Evolutionary conservation across 2,888 invertebrate genomes (phyloP), one percentile per base, ranked within the genome.

Genomic region (Lampropteryx suffumata): DNA sequence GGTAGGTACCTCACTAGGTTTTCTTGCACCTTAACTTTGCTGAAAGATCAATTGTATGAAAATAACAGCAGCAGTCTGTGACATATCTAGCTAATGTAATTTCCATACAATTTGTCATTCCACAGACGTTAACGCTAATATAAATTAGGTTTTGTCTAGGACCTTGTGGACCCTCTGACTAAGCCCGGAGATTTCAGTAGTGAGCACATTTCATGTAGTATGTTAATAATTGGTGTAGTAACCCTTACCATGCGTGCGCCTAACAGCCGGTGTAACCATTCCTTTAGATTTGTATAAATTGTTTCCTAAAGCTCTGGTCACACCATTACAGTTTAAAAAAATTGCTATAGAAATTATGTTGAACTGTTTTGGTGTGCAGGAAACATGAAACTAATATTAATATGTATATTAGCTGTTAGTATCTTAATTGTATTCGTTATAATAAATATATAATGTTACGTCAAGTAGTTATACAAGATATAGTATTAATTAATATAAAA

Each of bases 241-340:
- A 0, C 11, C 17, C 17, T 10, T 21, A 6, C 6, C 17, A 14
- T 21, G 1, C 29, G 10, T 17, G 17, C 17, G 17, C 24, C 24
- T 24, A 7, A 24, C 24, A 30, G n/a, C n/a, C n/a, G 46, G 14
- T 48, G 32, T 55, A 60, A 71, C 71, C 75, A 74, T 76, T 76
- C 75, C 73, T 67, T 64, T 71, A 71, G 69, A 52, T 26, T 52
- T 52, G 32, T 50, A 55, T 45, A 55, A 13, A 37, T 14, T 27
- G 12, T 46, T 37, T 21, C 30, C 27, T 17, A 8, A 44, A 47
- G 43, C 21, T 34, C 28, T 30, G 52, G 57, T 41, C 46, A 50
- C 42, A 43, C 46, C 33, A 44, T 28, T 30, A 39, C 29, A 44
- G 13, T 27, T n/a, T 1, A 50, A 26, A 13, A 9, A n/a, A 11